Conservation (phyloP, 2,797 vertebrate species). For the Myioborus miniatus region DNA sequence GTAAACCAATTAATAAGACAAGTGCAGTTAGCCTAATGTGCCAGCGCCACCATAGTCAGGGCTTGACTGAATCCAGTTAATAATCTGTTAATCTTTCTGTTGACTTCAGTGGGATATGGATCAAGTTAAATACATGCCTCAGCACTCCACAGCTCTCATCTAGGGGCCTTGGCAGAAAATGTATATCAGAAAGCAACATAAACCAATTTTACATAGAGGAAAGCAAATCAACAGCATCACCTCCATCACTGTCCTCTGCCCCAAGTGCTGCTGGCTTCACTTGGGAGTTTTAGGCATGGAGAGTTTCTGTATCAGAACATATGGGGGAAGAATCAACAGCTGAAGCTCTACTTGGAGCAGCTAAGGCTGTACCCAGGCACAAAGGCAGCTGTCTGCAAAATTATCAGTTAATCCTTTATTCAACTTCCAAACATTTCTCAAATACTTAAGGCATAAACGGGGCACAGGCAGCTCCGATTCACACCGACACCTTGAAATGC, state of each 20-base stretch:
- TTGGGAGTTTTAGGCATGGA: not conserved
- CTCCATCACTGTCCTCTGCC: not conserved
- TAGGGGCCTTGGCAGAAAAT: not conserved
- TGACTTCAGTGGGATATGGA: not conserved
- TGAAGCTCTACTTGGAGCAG: not conserved
- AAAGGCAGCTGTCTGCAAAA: conserved; percentile 18
- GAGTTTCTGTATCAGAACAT: not conserved
- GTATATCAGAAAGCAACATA: not conserved
- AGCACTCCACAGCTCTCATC: not conserved
- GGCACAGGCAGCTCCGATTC: conserved; percentile 12
- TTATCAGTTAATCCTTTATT: conserved; percentile 48
- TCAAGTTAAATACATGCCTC: not conserved
- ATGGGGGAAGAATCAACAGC: not conserved
- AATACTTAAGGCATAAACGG: not conserved
- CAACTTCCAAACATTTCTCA: conserved; percentile 47
- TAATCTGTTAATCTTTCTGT: not conserved
- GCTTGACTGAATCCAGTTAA: not conserved
- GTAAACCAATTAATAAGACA: not conserved
- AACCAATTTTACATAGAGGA: not conserved
- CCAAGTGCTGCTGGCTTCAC: not conserved
- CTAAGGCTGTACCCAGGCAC: not conserved
- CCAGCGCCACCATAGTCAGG: not conserved
- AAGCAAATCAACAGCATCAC: not conserved
- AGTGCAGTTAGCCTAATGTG: not conserved
- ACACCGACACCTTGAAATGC: not conserved